Conservation (phyloP, 2,113 vertebrate genomes). For the Ciconia boyciana region DNA sequence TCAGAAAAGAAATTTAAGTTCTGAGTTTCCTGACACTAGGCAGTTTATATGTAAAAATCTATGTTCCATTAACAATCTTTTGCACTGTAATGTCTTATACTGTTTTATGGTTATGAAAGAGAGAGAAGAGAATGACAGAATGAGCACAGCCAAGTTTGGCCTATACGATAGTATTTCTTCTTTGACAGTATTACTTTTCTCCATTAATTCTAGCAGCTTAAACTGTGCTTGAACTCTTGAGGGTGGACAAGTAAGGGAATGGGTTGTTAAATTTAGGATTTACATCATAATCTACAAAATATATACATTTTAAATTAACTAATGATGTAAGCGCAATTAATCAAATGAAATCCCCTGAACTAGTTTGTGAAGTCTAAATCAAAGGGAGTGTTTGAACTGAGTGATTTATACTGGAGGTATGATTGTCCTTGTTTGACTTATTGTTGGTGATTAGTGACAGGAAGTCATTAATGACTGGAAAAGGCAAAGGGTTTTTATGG, state of each 20-base stretch:
- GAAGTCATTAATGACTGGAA: not conserved
- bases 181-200: not conserved
- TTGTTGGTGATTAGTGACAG: not conserved
- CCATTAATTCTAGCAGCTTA: not conserved
- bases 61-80: not conserved
- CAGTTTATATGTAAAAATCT: conserved; percentile 2
- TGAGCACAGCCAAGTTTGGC: not conserved
- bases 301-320: not conserved
- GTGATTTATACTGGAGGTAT: not conserved
- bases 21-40: not conserved
- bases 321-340: not conserved
- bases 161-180: not conserved
- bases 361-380: not conserved
- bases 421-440: not conserved
- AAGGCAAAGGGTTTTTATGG: not conserved
- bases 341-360: not conserved
- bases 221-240: not conserved
- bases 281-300: not conserved
- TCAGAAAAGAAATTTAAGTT: not conserved
- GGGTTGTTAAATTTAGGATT: not conserved
- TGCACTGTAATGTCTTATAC: not conserved
- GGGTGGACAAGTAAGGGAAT: not conserved
- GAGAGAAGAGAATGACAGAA: not conserved
- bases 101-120: not conserved
- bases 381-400: not conserved